Conservation (phyloP, 2,113 vertebrate genomes). For the Mesoclemmys tuberculata region DNA sequence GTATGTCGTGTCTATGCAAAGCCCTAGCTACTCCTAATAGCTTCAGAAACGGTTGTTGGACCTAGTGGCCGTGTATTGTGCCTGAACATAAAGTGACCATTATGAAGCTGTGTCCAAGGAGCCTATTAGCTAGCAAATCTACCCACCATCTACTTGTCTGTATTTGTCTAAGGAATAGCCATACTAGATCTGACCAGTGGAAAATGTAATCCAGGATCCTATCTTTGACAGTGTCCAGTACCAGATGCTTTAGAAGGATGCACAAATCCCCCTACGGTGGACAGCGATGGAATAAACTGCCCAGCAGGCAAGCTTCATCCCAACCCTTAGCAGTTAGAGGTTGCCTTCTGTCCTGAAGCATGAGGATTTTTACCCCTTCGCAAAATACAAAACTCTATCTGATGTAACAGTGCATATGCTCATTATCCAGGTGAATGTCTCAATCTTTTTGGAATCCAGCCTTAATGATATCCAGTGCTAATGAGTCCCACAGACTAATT, state of each 20-base stretch:
- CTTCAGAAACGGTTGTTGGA: neutral
- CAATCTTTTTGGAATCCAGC: neutral
- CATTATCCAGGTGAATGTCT: conserved; percentile 1
- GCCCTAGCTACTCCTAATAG: neutral
- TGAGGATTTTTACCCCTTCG: conserved; percentile 2
- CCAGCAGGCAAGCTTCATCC: conserved; percentile 2
- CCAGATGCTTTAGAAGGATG: neutral
- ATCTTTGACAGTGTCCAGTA: neutral
- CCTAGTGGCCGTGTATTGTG: neutral
- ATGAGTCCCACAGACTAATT: neutral
- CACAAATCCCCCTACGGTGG: neutral
- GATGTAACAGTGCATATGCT: neutral
- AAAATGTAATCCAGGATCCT: neutral
- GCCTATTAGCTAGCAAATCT: neutral
- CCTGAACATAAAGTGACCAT: neutral
- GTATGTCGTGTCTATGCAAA: neutral
- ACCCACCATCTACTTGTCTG: neutral
- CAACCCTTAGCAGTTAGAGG: neutral
- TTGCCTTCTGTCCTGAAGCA: neutral
- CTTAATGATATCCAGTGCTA: neutral
- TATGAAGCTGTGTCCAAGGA: neutral
- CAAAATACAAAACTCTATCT: conserved; percentile 39
- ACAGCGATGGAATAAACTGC: conserved; percentile 13
- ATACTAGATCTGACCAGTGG: neutral
- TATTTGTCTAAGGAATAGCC: conserved; percentile 28